Conservation (phyloP, 2,888 invertebrate species). For the Trissolcus japonicus region DNA sequence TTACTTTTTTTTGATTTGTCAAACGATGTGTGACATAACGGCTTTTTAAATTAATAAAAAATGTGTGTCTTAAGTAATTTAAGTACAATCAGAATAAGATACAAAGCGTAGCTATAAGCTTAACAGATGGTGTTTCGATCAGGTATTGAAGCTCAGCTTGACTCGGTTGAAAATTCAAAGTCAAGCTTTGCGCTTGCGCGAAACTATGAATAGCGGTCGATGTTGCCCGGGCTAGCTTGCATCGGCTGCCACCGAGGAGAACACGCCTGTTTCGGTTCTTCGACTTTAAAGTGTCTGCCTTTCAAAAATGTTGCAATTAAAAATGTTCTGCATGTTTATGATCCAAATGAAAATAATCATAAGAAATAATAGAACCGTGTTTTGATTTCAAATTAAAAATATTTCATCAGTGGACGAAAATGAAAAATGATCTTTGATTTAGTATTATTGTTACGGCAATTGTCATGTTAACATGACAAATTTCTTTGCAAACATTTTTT, state of each 20-base stretch:
- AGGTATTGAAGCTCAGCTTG: constrained; percentile 68
- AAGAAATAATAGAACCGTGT: no score
- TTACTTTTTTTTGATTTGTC: no score
- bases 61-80: no score
- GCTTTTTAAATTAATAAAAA: no score
- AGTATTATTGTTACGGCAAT: no score
- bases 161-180: constrained; percentile 67
- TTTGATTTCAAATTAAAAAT: no score
- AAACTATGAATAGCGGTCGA: constrained; percentile 71
- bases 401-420: no score
- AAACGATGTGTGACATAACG: no score
- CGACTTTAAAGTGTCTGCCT: constrained; percentile 66
- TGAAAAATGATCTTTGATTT: no score
- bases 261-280: constrained; percentile 63
- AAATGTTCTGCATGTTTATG: background rate
- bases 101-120: constrained; percentile 49
- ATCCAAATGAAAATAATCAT: no score
- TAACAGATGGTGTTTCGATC: constrained; percentile 63
- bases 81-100: constrained; percentile 21
- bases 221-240: constrained; percentile 73
- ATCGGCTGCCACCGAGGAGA: constrained; percentile 59
- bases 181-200: constrained; percentile 68
- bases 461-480: no score
- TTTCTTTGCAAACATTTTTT: no score
- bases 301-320: constrained; percentile 62